A percentile compares a stretch with the other conserved stretches of the same genome.
Conservation (phyloP, 1,140 invertebrate species). For the Nilaparvata lugens region DNA sequence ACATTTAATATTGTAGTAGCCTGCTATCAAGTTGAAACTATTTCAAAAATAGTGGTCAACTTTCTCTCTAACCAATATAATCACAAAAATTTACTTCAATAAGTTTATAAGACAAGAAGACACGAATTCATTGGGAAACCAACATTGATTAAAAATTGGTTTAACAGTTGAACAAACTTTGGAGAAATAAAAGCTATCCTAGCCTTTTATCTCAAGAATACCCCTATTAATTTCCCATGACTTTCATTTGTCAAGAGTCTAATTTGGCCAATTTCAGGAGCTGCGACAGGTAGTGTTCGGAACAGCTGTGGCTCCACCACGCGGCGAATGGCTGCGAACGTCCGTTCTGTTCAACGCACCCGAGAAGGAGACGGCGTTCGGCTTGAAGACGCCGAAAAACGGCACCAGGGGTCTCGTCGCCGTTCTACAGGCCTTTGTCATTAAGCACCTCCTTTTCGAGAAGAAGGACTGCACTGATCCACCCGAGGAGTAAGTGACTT, state of each 20-base stretch:
- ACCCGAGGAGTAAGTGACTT: conserved; percentile 42
- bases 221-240: not conserved
- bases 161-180: too few species aligned
- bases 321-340: conserved; percentile 51
- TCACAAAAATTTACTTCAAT: too few species aligned
- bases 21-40: too few species aligned
- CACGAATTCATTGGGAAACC: too few species aligned
- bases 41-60: too few species aligned
- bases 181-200: too few species aligned
- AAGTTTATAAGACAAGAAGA: too few species aligned
- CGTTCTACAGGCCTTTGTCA: conserved; percentile 53
- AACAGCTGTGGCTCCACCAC: conserved; percentile 45
- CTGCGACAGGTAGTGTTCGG: conserved; percentile 48
- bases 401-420: conserved; percentile 53
- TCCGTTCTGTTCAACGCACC: conserved; percentile 46
- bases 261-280: conserved; percentile 40
- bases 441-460: conserved; percentile 59
- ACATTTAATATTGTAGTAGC: too few species aligned
- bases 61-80: too few species aligned
- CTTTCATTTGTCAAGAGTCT: too few species aligned
- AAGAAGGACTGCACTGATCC: conserved; percentile 40
- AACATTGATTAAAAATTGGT: too few species aligned
- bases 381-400: conserved; percentile 48
- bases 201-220: not conserved
- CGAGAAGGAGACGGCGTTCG: conserved; percentile 46